Base-by-base conservation (phyloP, 2,113 vertebrate genomes). In the Euleptes europaea region DNA sequence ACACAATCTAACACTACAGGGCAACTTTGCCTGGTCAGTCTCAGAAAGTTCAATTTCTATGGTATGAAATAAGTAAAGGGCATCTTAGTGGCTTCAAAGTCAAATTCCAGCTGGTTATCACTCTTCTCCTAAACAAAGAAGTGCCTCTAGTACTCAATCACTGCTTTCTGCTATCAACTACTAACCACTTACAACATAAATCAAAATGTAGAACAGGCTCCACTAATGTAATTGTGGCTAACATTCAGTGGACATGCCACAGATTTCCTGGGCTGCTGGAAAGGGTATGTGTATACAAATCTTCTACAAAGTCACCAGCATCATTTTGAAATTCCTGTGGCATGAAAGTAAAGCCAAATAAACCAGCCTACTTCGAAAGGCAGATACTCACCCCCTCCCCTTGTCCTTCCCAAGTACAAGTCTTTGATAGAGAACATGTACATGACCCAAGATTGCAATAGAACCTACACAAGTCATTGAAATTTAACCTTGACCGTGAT, bases 401-500 rank as follows among this genome's bases (percentile, higher is more conserved):
- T n/a, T 8, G 31, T 66, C 2, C 70, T 47, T 88, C 78, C n/a
- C 9, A 80, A 89, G 78, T 47, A 63, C 3, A 8, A 21, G 40
- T 13, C 28, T 26, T 44, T 73, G 51, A 63, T n/a, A 74, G 1
- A 70, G 74, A 38, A 70, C 21, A 31, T 51, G 26, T 57, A 7
- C 74, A 71, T 84, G 76, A 69, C 13, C 51, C 73, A 85, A 78
- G 9, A 1, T 17, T 65, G 67, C 23, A 15, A 42, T 19, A 74
- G 3, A 73, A 42, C 83, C 40, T 71, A 9, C 83, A 78, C 1
- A 57, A 63, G 47, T 33, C 0, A 76, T n/a, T 80, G 4, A 42
- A 78, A 83, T 88, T 79, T 87, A 89, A 57, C 82, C 54, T 26
- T 78, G 35, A 40, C 47, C 23, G 15, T 17, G 26, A 60, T 26